Evolutionary conservation across 2,113 vertebrate genomes (phyloP).

Genomic region (Malurus cyaneus): DNA sequence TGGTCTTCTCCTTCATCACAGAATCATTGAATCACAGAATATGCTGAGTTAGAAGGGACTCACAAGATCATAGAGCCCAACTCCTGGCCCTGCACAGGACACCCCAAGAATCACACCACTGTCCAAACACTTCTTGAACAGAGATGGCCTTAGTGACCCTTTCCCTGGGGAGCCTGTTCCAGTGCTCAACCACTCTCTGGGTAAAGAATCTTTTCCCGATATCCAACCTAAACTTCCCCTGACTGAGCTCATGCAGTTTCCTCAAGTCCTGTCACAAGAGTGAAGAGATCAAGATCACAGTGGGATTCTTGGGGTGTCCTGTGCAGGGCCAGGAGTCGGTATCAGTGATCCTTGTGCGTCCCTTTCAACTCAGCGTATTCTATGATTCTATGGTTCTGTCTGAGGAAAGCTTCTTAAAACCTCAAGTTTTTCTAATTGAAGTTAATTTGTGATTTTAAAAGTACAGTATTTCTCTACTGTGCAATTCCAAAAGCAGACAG

Average conservation of each 20-base stretch:
- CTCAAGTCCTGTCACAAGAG: not conserved
- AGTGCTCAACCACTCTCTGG: not conserved
- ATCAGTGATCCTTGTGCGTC: fast-evolving
- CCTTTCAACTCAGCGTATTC: not conserved
- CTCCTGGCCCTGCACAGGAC: not conserved
- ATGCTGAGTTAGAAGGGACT: fast-evolving
- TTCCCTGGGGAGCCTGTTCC: not conserved
- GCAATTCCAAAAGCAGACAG: not conserved
- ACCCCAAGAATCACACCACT: not conserved
- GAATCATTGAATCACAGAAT: not conserved
- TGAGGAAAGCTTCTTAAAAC: not conserved
- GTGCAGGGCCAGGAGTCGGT: not conserved
- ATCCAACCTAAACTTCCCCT: not conserved
- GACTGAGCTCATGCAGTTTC: not conserved
- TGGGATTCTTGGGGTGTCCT: not conserved
- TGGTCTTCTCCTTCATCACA: not conserved
- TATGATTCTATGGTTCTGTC: not conserved
- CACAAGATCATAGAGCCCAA: not conserved
- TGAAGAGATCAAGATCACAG: not conserved
- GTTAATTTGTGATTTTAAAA: not conserved
- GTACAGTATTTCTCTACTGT: not conserved
- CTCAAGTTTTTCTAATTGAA: not conserved
- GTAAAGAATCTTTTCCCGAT: not conserved
- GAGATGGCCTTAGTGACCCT: not conserved
- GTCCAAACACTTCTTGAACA: not conserved